phyloP scores from a whole-genome alignment of 2,113 vertebrate genomes.

The Gymnocephalus cernua region DNA sequence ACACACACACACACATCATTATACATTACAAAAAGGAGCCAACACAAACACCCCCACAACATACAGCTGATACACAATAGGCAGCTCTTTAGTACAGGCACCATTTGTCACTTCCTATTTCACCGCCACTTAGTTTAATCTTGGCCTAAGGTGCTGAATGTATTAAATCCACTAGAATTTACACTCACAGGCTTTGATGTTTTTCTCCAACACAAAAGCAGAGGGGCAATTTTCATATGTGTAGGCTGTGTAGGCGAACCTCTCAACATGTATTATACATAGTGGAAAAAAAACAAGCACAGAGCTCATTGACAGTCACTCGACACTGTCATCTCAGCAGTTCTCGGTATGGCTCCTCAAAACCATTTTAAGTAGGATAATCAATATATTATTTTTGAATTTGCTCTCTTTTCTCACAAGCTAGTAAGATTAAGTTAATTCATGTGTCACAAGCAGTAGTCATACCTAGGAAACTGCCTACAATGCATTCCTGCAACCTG shows the following conservation, averaged over 20 bases:
- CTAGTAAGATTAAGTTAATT: not conserved
- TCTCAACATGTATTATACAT: conserved; percentile 22
- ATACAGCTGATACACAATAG: conserved; percentile 37
- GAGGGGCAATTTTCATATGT: conserved; percentile 55
- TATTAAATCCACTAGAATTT: conserved; percentile 62
- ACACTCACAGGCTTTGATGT: conserved; percentile 30
- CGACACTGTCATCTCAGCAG: not conserved
- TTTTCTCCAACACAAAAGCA: conserved; percentile 52
- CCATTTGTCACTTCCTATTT: conserved; percentile 68
- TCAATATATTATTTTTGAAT: not conserved
- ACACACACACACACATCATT: conserved; percentile 1
- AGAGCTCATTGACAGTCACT: conserved; percentile 9
- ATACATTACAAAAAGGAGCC: conserved; percentile 25
- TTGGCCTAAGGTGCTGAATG: conserved; percentile 63
- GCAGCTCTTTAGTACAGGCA: conserved; percentile 33
- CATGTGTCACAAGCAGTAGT: not conserved
- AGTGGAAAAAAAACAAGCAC: conserved; percentile 31
- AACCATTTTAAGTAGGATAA: not conserved
- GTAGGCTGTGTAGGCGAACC: conserved; percentile 51
- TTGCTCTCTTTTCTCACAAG: not conserved
- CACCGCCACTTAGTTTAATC: conserved; percentile 57
- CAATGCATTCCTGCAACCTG: not conserved
- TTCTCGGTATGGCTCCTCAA: not conserved
- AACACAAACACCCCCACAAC: conserved; percentile 44
- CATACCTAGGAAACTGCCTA: not conserved